Percentiles rank a stretch among this genome's conserved stretches.
Evolutionary conservation across 2,797 vertebrate species (phyloP).

Genomic region (Sandelia bainsii): DNA sequence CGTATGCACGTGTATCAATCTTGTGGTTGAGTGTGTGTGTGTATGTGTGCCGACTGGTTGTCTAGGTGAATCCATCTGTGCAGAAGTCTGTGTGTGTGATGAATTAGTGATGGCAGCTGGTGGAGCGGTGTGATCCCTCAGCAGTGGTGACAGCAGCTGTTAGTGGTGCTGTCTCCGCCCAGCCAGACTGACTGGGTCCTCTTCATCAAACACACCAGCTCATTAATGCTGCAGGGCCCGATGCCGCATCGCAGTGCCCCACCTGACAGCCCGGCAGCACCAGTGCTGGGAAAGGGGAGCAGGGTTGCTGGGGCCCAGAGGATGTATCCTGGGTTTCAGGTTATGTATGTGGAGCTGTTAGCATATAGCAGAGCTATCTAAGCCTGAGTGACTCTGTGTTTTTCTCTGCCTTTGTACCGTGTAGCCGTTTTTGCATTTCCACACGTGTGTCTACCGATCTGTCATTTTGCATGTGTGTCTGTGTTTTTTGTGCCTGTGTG

Average conservation of each 20-base stretch:
- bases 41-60: conserved; percentile 10
- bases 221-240: conserved; percentile 79
- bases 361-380: conserved; percentile 32
- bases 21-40: conserved; percentile 14
- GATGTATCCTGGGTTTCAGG: conserved; percentile 29
- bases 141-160: conserved; percentile 83
- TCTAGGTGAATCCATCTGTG: conserved; percentile 66
- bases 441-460: conserved; percentile 23
- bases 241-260: conserved; percentile 46
- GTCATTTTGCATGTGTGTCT: background rate
- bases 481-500: background rate
- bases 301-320: conserved; percentile 12
- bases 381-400: conserved; percentile 5
- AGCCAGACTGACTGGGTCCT: conserved; percentile 77
- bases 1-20: conserved; percentile 42
- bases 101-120: conserved; percentile 81
- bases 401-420: conserved; percentile 14
- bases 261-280: conserved; percentile 37
- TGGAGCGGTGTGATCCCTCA: conserved; percentile 81
- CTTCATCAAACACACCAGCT: conserved; percentile 81
- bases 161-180: conserved; percentile 79
- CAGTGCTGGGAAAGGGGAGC: conserved; percentile 13
- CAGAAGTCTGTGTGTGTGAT: conserved; percentile 65
- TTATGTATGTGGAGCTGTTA: conserved; percentile 17
- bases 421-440: conserved; percentile 23